These are phyloP conservation scores for Amitus sp. DNA, from an alignment of 2,888 invertebrate genomes.

Conservation along the genomic window DNA sequence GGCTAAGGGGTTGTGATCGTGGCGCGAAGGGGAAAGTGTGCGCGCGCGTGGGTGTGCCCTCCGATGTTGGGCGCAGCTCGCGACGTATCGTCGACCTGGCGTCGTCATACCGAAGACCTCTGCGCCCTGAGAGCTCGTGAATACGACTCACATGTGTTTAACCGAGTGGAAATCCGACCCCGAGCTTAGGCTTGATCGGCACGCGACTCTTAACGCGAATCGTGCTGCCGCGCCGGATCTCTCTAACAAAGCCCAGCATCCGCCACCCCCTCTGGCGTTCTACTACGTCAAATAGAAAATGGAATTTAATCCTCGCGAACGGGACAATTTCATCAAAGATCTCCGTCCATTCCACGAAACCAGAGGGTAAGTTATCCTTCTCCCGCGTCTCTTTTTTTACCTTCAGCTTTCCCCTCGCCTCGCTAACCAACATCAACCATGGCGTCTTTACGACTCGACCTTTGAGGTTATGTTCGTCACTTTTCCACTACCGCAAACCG, in stretches of 20 bases:
- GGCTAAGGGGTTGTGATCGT: conserved; percentile 6
- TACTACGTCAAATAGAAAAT: too few species aligned
- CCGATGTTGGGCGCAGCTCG: conserved; percentile 33
- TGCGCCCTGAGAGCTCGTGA: conserved; percentile 10
- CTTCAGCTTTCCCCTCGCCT: not conserved
- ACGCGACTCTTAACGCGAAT: conserved; percentile 7
- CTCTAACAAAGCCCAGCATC: too few species aligned
- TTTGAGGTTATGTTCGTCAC: conserved; percentile 48
- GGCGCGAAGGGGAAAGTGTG: too few species aligned
- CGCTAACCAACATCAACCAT: conserved; percentile 11
- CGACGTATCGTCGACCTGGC: conserved; percentile 36
- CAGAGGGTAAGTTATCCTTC: conserved; percentile 78
- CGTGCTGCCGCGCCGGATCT: conserved; percentile 42
- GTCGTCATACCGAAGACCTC: conserved; percentile 19
- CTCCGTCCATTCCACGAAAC: conserved; percentile 91
- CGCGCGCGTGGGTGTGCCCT: conserved; percentile 1
- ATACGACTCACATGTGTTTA: conserved; percentile 25
- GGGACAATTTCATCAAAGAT: conserved; percentile 83
- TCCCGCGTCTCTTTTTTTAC: not conserved
- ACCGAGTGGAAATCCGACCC: not conserved
- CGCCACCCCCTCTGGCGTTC: too few species aligned
- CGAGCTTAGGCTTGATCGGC: not conserved
- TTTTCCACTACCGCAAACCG: not conserved
- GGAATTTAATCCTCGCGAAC: too few species aligned
- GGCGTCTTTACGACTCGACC: conserved; percentile 20